Evolutionary conservation across 2,113 vertebrate genomes (phyloP).

Genomic region (Cebidichthys violaceus): DNA sequence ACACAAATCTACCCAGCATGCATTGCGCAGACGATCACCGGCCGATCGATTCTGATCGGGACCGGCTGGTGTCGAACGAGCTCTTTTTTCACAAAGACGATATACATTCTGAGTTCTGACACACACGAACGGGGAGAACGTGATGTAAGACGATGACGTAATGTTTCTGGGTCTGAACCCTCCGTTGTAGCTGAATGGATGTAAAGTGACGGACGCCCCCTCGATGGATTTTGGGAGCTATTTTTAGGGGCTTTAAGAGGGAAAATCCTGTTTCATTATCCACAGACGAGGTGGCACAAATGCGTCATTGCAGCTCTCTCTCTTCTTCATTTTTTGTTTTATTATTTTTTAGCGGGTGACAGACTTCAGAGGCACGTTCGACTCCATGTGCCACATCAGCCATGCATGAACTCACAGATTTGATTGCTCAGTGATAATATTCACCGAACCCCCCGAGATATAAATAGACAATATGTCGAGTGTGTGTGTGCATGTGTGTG

Average conservation of each 20-base stretch:
- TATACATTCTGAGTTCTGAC: no score
- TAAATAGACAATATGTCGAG: constrained; percentile 48
- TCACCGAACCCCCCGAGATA: constrained; percentile 49
- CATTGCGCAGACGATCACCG: not conserved
- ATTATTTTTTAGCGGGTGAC: not conserved
- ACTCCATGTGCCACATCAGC: constrained; percentile 67
- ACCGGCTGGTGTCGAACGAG: no score
- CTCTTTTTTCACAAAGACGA: no score
- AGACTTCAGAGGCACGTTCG: constrained; percentile 56
- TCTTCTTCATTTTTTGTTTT: constrained; percentile 3
- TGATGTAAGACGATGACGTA: no score
- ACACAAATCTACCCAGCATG: not conserved
- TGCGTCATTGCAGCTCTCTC: constrained; percentile 58
- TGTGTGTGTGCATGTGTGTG: constrained; percentile 24
- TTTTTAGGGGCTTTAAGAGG: constrained; percentile 63
- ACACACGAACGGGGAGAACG: no score
- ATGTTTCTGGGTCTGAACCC: not conserved
- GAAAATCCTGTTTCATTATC: constrained; percentile 70
- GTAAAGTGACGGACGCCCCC: not conserved
- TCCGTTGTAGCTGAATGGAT: not conserved
- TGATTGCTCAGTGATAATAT: constrained; percentile 78
- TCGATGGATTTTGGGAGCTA: constrained; percentile 27
- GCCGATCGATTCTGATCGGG: no score
- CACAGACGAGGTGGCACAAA: constrained; percentile 56
- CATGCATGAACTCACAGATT: constrained; percentile 73